These are phyloP conservation scores for Monarcha castaneiventris DNA, from an alignment of 2,113 vertebrate genomes.

Conservation along the genomic window DNA sequence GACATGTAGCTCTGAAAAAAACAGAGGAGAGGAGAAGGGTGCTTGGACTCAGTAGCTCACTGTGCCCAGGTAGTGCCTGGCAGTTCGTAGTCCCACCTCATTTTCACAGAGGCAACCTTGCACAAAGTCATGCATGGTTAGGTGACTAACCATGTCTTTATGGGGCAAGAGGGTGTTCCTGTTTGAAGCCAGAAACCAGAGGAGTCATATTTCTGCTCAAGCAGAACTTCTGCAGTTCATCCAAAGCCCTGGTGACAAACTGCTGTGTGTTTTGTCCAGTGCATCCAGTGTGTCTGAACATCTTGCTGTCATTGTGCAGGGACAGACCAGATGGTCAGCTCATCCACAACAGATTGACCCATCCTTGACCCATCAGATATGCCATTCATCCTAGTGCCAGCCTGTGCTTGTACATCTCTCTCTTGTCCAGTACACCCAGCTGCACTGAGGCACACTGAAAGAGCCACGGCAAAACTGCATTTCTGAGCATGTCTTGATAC, in stretches of 20 bases:
- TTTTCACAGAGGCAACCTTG: background rate
- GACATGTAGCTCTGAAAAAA: background rate
- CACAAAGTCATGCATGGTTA: background rate
- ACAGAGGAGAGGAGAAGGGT: background rate
- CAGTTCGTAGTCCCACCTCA: rapidly evolving
- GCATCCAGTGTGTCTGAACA: background rate
- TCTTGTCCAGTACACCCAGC: background rate
- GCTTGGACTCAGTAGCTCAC: background rate
- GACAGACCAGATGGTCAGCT: background rate
- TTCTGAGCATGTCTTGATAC: background rate
- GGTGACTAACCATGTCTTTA: background rate
- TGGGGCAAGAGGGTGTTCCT: background rate
- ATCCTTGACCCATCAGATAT: background rate
- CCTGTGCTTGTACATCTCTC: background rate
- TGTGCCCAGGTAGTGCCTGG: background rate
- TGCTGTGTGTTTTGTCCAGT: background rate
- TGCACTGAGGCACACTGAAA: background rate
- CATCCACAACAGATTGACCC: background rate
- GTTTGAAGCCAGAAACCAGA: background rate
- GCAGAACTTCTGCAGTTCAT: background rate
- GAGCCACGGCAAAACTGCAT: background rate
- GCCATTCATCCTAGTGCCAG: background rate
- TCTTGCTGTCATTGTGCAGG: background rate
- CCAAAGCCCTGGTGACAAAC: background rate
- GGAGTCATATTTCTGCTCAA: background rate